Evolutionary conservation across 2,888 invertebrate species (phyloP).

Genomic region (Ferdinandea cuprea): DNA sequence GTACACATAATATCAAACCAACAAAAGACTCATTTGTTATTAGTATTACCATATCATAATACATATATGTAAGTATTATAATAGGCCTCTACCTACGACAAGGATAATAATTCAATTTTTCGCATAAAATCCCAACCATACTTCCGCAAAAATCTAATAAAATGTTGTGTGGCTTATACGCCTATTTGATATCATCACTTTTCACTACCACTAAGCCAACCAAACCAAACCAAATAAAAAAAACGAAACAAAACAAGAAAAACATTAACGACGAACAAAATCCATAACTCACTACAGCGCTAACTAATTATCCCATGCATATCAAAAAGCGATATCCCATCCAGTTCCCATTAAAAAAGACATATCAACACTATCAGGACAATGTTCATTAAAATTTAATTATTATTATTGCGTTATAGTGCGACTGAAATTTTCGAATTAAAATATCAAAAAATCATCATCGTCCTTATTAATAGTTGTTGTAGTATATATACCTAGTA

Average conservation of each 20-base stretch:
- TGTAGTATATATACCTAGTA: background rate
- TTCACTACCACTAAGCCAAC: background rate
- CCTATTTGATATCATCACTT: constrained; percentile 5
- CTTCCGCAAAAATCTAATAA: constrained; percentile 45
- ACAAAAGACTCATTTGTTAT: constrained; percentile 33
- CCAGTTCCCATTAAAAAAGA: constrained; percentile 52
- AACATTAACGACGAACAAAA: constrained; percentile 37
- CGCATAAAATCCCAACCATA: constrained; percentile 2
- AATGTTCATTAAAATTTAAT: constrained; percentile 74
- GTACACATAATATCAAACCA: constrained; percentile 5
- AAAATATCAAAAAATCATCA: constrained; percentile 69
- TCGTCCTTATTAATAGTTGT: background rate
- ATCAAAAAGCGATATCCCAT: constrained; percentile 64
- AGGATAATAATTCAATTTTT: background rate
- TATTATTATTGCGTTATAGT: constrained; percentile 66
- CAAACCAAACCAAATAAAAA: background rate
- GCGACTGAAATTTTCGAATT: constrained; percentile 66
- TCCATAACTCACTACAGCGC: constrained; percentile 60
- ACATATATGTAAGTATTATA: background rate
- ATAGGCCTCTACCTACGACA: background rate
- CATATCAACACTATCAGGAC: constrained; percentile 69
- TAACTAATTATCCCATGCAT: constrained; percentile 63
- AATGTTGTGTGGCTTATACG: background rate
- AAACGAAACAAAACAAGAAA: constrained; percentile 3
- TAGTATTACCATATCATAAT: background rate